phyloP scores from a whole-genome alignment of 2,797 vertebrate genomes.

The Harpagifer antarcticus region DNA sequence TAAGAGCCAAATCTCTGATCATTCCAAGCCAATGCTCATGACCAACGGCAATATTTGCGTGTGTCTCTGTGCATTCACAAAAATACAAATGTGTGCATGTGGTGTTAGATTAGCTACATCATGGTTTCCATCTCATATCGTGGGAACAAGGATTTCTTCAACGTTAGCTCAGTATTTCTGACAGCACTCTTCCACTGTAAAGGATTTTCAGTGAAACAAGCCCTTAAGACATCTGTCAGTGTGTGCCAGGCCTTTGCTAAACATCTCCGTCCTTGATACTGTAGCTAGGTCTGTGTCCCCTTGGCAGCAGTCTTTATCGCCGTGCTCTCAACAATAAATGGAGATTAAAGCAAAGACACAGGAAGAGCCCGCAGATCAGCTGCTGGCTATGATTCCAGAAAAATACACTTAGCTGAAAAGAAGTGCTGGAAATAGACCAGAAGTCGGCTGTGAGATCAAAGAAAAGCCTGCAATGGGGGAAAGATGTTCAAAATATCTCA shows the following conservation, averaged over 20 bases:
- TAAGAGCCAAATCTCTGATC: conserved; percentile 10
- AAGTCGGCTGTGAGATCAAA: background rate
- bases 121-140: conserved; percentile 1
- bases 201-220: conserved; percentile 26
- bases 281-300: conserved; percentile 45
- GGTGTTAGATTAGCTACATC: conserved; percentile 4
- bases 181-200: conserved; percentile 7
- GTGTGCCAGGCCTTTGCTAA: conserved; percentile 43
- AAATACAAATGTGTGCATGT: background rate
- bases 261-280: conserved; percentile 52
- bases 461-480: conserved; percentile 7
- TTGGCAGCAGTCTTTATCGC: conserved; percentile 58
- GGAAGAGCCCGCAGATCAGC: conserved; percentile 50
- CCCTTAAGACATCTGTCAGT: conserved; percentile 37
- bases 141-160: conserved; percentile 11
- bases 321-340: conserved; percentile 58
- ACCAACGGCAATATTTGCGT: conserved; percentile 8
- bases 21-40: conserved; percentile 24
- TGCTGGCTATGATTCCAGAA: conserved; percentile 39
- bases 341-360: conserved; percentile 61
- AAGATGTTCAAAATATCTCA: conserved; percentile 31
- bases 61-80: conserved; percentile 6
- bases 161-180: conserved; percentile 4
- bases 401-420: conserved; percentile 35
- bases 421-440: conserved; percentile 25